phyloP scores from a whole-genome alignment of 1,140 invertebrate species.

The Zophobas morio region DNA sequence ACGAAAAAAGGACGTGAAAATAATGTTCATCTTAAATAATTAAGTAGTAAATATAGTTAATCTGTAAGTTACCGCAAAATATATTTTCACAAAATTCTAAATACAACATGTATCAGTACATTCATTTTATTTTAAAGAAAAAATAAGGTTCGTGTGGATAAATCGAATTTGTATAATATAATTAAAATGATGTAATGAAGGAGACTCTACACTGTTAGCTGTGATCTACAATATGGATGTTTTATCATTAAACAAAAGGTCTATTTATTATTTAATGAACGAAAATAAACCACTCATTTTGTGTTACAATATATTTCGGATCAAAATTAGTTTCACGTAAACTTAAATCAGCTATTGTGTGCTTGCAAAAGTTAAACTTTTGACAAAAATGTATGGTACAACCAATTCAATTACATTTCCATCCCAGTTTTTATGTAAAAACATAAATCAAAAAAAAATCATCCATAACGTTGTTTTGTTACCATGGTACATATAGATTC shows the following conservation, averaged over 20 bases:
- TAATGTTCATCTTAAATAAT: too few relatives aligned
- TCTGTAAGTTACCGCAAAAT: too few relatives aligned
- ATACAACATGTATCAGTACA: constrained; percentile 2
- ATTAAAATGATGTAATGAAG: constrained; percentile 48
- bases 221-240: constrained; percentile 61
- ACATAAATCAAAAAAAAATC: constrained; percentile 32
- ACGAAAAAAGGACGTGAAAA: too few relatives aligned
- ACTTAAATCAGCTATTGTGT: constrained; percentile 51
- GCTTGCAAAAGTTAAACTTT: constrained; percentile 51
- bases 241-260: constrained; percentile 54
- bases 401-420: constrained; percentile 45
- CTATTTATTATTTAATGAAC: constrained; percentile 42
- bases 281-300: constrained; percentile 30
- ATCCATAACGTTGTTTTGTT: constrained; percentile 25
- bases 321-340: constrained; percentile 40
- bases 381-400: constrained; percentile 42
- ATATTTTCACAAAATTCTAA: neutral
- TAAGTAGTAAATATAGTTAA: too few relatives aligned
- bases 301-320: neutral
- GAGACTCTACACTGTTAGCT: constrained; percentile 60
- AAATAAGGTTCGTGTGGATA: constrained; percentile 31
- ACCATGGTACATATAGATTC: constrained; percentile 14
- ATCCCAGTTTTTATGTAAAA: constrained; percentile 43
- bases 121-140: constrained; percentile 4
- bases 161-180: constrained; percentile 36